These are phyloP conservation scores for Accipiter cooperii DNA, from an alignment of 2,113 vertebrate genomes.

Conservation along the genomic window DNA sequence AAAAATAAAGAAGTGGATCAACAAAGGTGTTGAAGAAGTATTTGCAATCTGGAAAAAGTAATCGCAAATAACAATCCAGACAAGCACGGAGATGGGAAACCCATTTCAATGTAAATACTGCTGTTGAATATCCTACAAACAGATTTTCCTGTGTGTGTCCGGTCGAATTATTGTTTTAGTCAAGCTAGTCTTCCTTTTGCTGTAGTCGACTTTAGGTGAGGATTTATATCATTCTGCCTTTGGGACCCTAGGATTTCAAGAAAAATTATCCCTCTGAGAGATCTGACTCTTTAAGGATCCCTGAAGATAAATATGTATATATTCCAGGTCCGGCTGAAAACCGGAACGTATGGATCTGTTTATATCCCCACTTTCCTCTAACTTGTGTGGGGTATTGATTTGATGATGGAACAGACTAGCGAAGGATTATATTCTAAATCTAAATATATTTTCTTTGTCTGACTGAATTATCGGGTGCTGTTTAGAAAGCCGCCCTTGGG, in stretches of 20 bases:
- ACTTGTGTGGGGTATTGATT: not conserved
- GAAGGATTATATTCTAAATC: not conserved
- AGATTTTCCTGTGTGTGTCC: not conserved
- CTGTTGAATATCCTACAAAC: constrained; percentile 37
- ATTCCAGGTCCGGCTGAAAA: not conserved
- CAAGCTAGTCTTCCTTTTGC: constrained; percentile 26
- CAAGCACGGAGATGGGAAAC: constrained; percentile 27
- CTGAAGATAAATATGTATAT: not conserved
- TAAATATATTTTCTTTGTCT: not conserved
- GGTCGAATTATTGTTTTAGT: constrained; percentile 22
- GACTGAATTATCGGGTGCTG: not conserved
- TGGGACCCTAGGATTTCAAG: not conserved
- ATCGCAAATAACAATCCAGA: not conserved
- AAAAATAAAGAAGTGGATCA: not conserved
- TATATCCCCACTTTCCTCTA: not conserved
- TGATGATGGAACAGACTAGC: not conserved
- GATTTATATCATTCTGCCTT: not conserved
- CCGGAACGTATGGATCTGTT: not conserved
- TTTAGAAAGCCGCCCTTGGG: not conserved
- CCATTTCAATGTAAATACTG: constrained; percentile 37
- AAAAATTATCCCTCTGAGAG: not conserved
- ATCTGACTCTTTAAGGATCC: not conserved
- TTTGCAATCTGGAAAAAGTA: constrained; percentile 22
- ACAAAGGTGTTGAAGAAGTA: not conserved
- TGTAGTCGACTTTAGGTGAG: constrained; percentile 8